Conservation (phyloP, 2,888 invertebrate species). For the Rhimphoctona megacephalus region DNA sequence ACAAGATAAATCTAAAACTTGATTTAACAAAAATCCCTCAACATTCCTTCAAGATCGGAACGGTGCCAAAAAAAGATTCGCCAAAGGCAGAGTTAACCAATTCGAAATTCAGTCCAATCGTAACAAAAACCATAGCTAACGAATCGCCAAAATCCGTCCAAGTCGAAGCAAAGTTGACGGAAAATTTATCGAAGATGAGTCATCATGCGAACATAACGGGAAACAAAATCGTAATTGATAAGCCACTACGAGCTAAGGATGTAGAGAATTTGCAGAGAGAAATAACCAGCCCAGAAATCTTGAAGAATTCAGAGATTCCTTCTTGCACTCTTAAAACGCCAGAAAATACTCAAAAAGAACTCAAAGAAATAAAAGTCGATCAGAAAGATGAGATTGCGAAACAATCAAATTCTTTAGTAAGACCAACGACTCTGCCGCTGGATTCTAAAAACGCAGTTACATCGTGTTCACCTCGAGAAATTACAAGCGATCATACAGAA, state of each 20-base stretch:
- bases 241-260: conserved; percentile 73
- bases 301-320: conserved; percentile 65
- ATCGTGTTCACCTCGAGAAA: conserved; percentile 18
- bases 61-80: conserved; percentile 73
- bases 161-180: conserved; percentile 65
- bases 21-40: conserved; percentile 82
- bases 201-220: conserved; percentile 76
- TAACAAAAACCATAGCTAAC: neutral
- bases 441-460: conserved; percentile 22
- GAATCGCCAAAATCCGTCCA: conserved; percentile 54
- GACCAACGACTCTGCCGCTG: conserved; percentile 39
- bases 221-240: conserved; percentile 77
- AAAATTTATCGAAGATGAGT: conserved; percentile 74
- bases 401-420: conserved; percentile 12
- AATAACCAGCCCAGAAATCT: conserved; percentile 41
- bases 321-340: neutral
- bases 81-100: conserved; percentile 67
- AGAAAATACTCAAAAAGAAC: conserved; percentile 5
- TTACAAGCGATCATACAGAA: conserved; percentile 56
- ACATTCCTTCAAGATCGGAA: conserved; percentile 77
- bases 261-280: conserved; percentile 73
- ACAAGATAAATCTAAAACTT: conserved; percentile 78
- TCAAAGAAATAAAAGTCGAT: neutral
- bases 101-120: conserved; percentile 36
- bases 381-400: neutral